Evolutionary conservation across 2,888 invertebrate genomes (phyloP), one percentile per base, ranked within the genome.

Genomic region (Melanotus villosus): DNA sequence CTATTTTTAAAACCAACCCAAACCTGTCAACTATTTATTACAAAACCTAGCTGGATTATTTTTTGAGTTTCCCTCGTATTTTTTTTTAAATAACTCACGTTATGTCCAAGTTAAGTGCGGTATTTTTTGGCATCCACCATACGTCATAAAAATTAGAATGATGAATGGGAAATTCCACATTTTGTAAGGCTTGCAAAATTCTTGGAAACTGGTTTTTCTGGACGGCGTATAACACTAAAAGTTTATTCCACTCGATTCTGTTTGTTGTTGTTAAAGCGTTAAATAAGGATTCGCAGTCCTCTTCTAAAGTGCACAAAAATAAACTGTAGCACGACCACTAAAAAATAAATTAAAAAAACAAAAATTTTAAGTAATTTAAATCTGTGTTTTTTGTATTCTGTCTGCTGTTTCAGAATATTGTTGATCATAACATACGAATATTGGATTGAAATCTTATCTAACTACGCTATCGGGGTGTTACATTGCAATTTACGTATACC

Each of bases 101-200:
- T 14, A 58, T 58, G 26, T 67, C 47, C 47, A 70, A 68, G 30
- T 67, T 43, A 0, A 62, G n/a, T 19, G 70, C 72, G 16, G 67
- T 67, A 45, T 70, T 62, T 41, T 68, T 72, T 0, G 70, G 54
- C 26, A 68, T 43, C 70, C 70, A 70, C 72, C 72, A 72, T 3
- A 70, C 58, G 30, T 70, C 36, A 16, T 70, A 69, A n/a, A 62
- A 38, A 14, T 57, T 52, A n/a, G 30, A 52, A 32, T 52, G 52
- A 9, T 52, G 18, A 6, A 52, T 52, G 2, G 32, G 34, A 52
- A 52, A 52, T 32, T 32, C 10, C 23, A 52, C 52, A 16, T 14
- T 6, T 12, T 21, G 16, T 7, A 38, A 23, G 1, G 41, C 57
- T 23, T 12, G 23, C 1, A 52, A 30, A 10, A 52, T 18, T 7